Conservation (phyloP, 2,113 vertebrate genomes). For the Cavia porcellus region DNA sequence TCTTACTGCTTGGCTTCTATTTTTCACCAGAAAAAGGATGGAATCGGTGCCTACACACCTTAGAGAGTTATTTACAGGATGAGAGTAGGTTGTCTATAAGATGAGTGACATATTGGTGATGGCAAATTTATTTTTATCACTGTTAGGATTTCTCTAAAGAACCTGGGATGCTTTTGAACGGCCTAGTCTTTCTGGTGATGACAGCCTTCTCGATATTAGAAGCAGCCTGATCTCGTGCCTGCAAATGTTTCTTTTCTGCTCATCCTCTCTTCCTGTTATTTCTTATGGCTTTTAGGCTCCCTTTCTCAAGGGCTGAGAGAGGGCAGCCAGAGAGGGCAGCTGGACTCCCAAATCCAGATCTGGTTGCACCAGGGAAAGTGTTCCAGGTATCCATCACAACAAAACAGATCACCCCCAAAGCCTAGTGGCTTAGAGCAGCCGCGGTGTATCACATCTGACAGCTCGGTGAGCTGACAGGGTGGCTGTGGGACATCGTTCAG, state of each 20-base stretch:
- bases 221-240: neutral
- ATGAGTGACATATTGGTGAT: neutral
- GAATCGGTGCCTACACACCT: neutral
- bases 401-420: neutral
- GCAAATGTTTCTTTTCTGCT: neutral
- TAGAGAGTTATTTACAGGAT: neutral
- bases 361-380: neutral
- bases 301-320: neutral
- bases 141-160: neutral
- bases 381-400: neutral
- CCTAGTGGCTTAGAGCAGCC: neutral
- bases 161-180: neutral
- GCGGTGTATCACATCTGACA: neutral
- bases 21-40: neutral
- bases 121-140: neutral
- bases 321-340: neutral
- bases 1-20: slow-evolving; percentile 7
- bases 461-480: neutral
- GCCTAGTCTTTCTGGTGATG: neutral
- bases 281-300: neutral
- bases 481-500: neutral
- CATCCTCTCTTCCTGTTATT: neutral
- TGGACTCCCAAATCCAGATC: neutral
- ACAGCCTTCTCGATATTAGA: neutral
- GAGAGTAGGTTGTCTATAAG: neutral